These are phyloP conservation scores for Cheumatopsyche charites DNA, from an alignment of 1,140 invertebrate species.

Conservation along the genomic window DNA sequence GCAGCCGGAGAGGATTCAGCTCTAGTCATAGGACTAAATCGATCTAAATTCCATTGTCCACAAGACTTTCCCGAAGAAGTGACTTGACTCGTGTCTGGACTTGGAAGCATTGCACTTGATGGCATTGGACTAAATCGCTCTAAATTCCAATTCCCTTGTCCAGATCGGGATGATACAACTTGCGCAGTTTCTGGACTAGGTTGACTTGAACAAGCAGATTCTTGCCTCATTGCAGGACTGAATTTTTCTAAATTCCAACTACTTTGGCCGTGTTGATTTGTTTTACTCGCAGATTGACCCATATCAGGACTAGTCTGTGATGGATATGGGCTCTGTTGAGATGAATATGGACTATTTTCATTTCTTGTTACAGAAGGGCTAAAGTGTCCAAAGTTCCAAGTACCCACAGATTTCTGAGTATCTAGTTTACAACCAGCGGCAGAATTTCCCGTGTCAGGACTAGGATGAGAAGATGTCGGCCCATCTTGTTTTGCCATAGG, in stretches of 20 bases:
- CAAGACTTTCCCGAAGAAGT: conserved; percentile 41
- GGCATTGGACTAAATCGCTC: conserved; percentile 59
- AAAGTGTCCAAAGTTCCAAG: conserved; percentile 56
- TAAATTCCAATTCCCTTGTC: conserved; percentile 56
- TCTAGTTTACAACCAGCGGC: conserved; percentile 56
- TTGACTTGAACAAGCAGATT: conserved; percentile 59
- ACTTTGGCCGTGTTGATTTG: conserved; percentile 29
- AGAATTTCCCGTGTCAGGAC: conserved; percentile 58
- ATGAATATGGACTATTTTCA: conserved; percentile 57
- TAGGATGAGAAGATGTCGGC: conserved; percentile 59
- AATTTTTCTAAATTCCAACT: conserved; percentile 45
- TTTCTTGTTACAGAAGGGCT: conserved; percentile 56
- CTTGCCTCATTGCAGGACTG: conserved; percentile 59
- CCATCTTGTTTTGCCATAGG: conserved; percentile 58
- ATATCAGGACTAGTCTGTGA: conserved; percentile 52
- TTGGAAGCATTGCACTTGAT: conserved; percentile 48
- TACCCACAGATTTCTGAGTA: conserved; percentile 52
- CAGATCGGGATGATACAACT: conserved; percentile 52
- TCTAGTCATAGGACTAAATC: conserved; percentile 58
- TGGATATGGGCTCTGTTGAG: conserved; percentile 59
- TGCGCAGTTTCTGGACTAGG: conserved; percentile 61
- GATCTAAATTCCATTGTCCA: conserved; percentile 46
- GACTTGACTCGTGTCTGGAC: conserved; percentile 45
- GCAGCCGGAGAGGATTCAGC: conserved; percentile 60
- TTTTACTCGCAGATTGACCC: conserved; percentile 18